These are phyloP conservation scores for Clarias macrocephalus DNA, from an alignment of 2,113 vertebrate genomes.

Conservation along the genomic window DNA sequence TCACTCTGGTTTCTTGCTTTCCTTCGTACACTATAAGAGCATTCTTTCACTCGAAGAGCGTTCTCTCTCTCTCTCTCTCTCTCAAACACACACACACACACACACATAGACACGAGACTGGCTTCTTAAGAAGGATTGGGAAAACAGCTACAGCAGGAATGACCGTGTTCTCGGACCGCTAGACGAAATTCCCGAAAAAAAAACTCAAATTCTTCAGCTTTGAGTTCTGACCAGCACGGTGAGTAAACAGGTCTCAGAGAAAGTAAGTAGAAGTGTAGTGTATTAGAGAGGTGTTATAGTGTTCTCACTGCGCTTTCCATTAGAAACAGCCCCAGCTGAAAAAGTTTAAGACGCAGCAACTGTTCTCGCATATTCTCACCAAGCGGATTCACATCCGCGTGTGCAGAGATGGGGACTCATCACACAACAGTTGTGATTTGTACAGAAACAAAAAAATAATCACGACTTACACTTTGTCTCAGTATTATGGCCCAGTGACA, in stretches of 20 bases:
- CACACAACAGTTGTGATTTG: background rate
- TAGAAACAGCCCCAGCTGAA: background rate
- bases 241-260: background rate
- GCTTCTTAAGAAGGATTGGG: background rate
- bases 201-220: background rate
- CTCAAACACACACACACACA: background rate
- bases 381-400: background rate
- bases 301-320: background rate
- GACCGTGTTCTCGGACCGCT: background rate
- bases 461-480: too few relatives aligned
- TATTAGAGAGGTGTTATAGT: background rate
- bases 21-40: background rate
- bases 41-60: background rate
- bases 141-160: slow-evolving; percentile 7
- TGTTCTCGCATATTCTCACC: background rate
- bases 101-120: background rate
- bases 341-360: background rate
- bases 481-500: too few relatives aligned
- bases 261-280: background rate
- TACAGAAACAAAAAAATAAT: background rate
- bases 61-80: background rate
- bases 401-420: background rate
- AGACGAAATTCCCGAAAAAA: background rate
- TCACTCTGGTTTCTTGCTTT: background rate
- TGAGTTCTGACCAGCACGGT: background rate